Evolutionary conservation across 2,888 invertebrate species (phyloP), one percentile per base, ranked within the genome.

Genomic region (Dione juno): DNA sequence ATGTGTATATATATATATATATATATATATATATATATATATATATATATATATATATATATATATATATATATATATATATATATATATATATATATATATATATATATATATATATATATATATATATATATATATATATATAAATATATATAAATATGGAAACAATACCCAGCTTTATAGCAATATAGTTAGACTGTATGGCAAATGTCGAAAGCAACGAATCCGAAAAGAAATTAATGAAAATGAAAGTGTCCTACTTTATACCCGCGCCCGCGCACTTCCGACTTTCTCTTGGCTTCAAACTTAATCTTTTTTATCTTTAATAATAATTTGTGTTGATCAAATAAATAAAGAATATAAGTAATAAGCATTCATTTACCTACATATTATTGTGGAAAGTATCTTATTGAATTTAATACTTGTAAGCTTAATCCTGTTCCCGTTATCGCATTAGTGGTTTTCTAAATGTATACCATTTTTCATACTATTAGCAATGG

Each of bases 171-270:
- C 10, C 14, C 6, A 41, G 6, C 1, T n/a, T 59, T 19, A 10
- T 45, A n/a, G 28, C 37, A 57, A 50, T 64, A 21, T 21, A 52
- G 48, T 65, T 59, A 61, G 70, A 54, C 28, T 74, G 69, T 68
- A 61, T 67, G 74, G 85, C 84, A 88, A 89, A 88, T 85, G 86
- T 83, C 84, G 82, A 83, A 80, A 82, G 84, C 83, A 84, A 82
- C 89, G 89, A 89, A 92, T 90, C 90, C 87, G 87, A 92, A 92
- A 92, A 92, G 90, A 92, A 92, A 91, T 88, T 87, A 92, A 92
- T 88, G 93, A 93, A 90, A 93, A 91, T 89, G 93, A 92, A 92
- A 93, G 92, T 93, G 91, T 82, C 92, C 92, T 77, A 92, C 88
- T 86, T 92, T 77, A 82, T 82, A 77, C 79, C 45, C 84, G 81